Evolutionary conservation across 2,888 invertebrate genomes (phyloP), one percentile per base, ranked within the genome.

Genomic region (Podabrus alpinus): DNA sequence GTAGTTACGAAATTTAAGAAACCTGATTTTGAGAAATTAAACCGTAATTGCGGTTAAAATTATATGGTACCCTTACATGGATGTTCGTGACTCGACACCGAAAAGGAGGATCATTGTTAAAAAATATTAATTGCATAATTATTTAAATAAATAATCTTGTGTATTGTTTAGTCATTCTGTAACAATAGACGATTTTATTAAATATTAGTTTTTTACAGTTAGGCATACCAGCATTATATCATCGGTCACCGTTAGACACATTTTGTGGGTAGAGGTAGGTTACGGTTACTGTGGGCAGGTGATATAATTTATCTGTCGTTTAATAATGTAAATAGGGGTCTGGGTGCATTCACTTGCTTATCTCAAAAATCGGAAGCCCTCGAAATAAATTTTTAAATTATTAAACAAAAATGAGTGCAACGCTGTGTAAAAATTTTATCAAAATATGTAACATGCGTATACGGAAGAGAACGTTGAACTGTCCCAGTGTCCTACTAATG

Each of bases 401-500:
- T 4, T n/a, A 10, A 45, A 45, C 21, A 21, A 69, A 60, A 21
- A n/a, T 59, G 59, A 17, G 19, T 59, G 45, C 59, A 16, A 59
- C 17, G 16, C 17, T 59, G 24, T 19, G 71, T 59, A 68, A 68
- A 66, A 17, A n/a, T 29, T 21, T 25, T 25, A 21, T 60, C 21
- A 25, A 70, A 68, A 19, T 64, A 73, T 66, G 66, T 69, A 68
- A 61, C 70, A 70, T 67, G 70, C 59, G 66, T 69, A 59, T 45
- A 69, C 62, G 69, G 64, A 77, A 79, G 83, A 85, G 86, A 84
- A 86, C 86, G 82, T 81, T 84, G 86, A 86, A 85, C 86, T 85
- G 87, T 84, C 86, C 86, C 85, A 87, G 83, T 87, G 86, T 85
- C 86, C 87, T 86, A 87, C 86, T 86, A 86, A 86, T 82, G 85